Evolutionary conservation across 2,888 invertebrate species (phyloP).

Genomic region (Pseudococcus viburni): DNA sequence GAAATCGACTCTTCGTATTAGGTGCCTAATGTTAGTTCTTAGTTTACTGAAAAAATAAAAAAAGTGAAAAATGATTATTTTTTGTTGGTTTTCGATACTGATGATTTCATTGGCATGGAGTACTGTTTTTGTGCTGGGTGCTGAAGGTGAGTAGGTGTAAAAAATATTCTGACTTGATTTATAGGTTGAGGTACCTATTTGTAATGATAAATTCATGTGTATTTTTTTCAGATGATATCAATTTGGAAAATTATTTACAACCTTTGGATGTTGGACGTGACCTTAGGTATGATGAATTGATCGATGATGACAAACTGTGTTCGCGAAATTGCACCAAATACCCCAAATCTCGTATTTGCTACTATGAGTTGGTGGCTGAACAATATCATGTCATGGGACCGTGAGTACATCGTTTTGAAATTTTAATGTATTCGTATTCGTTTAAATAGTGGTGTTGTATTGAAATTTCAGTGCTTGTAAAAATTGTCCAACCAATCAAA

Average conservation of each 20-base stretch:
- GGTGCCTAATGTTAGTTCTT: no score
- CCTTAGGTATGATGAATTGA: conserved; percentile 26
- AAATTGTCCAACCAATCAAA: conserved; percentile 67
- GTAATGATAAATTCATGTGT: neutral
- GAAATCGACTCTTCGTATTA: no score
- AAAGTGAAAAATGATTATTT: no score
- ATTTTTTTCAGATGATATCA: neutral
- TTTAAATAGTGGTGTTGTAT: neutral
- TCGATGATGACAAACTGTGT: conserved; percentile 39
- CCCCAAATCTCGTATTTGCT: conserved; percentile 54
- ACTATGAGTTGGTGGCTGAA: conserved; percentile 62
- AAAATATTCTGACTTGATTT: neutral
- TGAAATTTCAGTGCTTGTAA: conserved; percentile 66
- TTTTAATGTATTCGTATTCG: no score
- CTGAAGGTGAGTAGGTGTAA: no score
- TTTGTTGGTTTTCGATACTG: no score
- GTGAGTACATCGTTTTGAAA: conserved; percentile 14
- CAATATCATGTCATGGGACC: conserved; percentile 61
- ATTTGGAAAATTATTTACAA: conserved; percentile 38
- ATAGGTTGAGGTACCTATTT: neutral
- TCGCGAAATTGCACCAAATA: conserved; percentile 59
- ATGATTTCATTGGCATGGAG: no score
- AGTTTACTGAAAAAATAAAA: no score
- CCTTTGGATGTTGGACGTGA: conserved; percentile 43
- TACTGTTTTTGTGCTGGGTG: no score